Evolutionary conservation across 2,797 vertebrate species (phyloP).

Genomic region (Epinephelus coioides): DNA sequence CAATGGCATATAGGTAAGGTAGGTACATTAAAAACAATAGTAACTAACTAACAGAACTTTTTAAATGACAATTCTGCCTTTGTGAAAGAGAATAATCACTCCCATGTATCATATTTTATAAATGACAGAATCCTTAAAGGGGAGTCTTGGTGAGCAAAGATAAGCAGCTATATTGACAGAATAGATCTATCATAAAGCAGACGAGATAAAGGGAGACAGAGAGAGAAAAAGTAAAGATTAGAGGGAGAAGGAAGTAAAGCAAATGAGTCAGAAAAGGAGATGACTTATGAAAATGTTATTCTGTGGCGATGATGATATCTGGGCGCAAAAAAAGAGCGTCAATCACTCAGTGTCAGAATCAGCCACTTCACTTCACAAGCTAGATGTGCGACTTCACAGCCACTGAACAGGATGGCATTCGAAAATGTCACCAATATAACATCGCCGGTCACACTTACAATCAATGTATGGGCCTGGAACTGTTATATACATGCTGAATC

Average conservation of each 20-base stretch:
- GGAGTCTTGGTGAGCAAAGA: conserved; percentile 60
- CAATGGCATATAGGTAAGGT: background rate
- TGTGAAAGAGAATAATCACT: conserved; percentile 36
- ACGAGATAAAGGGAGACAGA: conserved; percentile 40
- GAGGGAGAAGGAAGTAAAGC: conserved; percentile 22
- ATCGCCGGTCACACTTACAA: conserved; percentile 4
- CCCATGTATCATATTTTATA: conserved; percentile 43
- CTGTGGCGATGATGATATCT: conserved; percentile 57
- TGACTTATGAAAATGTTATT: conserved; percentile 51
- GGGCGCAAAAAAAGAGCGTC: conserved; percentile 39
- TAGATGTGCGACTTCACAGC: conserved; percentile 47
- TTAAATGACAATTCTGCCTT: conserved; percentile 25
- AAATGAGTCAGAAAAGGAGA: conserved; percentile 55
- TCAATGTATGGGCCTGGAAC: conserved; percentile 9
- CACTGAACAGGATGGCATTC: conserved; percentile 65
- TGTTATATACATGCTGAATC: conserved; percentile 3
- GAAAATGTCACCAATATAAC: conserved; percentile 59
- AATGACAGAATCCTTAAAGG: conserved; percentile 46
- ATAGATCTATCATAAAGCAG: conserved; percentile 66
- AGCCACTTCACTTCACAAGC: conserved; percentile 58
- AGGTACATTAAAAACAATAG: conserved; percentile 1
- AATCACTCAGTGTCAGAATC: conserved; percentile 64
- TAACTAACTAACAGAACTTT: background rate
- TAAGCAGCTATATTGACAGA: conserved; percentile 63
- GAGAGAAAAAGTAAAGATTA: conserved; percentile 32